A percentile compares a stretch with the other conserved stretches of the same genome.
Evolutionary conservation across 2,797 vertebrate species (phyloP).

Genomic region (Bucorvus abyssinicus): DNA sequence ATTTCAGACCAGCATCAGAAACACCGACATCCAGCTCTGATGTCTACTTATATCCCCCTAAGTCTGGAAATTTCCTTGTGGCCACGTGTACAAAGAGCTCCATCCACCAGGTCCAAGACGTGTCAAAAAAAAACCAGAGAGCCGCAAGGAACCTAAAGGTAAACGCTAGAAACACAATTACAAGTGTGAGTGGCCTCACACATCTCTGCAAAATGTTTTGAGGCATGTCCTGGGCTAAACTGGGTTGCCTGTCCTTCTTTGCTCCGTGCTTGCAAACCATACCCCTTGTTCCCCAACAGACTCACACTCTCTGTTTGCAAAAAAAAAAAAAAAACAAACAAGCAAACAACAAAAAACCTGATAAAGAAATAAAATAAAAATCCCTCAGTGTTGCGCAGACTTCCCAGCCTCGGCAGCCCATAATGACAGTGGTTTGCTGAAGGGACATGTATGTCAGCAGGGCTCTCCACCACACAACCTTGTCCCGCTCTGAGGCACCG

Average conservation of each 20-base stretch:
- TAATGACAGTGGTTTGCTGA: background rate
- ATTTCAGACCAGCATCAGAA: background rate
- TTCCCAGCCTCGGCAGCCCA: background rate
- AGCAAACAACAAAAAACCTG: too few species aligned
- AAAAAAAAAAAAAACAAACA: background rate
- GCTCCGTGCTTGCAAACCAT: background rate
- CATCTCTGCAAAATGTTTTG: background rate
- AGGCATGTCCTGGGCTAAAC: background rate
- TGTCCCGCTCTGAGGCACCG: accelerated
- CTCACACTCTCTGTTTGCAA: background rate
- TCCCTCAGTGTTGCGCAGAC: background rate
- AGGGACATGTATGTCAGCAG: accelerated
- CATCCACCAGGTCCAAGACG: background rate
- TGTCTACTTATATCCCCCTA: background rate
- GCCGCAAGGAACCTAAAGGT: background rate
- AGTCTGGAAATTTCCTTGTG: background rate
- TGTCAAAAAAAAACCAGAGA: background rate
- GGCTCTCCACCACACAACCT: accelerated
- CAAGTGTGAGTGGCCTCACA: background rate
- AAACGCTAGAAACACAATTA: background rate
- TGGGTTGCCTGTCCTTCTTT: background rate
- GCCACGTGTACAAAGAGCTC: background rate
- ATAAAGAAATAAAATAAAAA: background rate
- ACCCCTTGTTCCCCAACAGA: background rate
- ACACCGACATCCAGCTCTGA: background rate